Percentiles rank a stretch among this genome's conserved stretches.
These are phyloP conservation scores for Cryptocephalus primarius DNA, from an alignment of 2,888 invertebrate species.

Conservation along the genomic window DNA sequence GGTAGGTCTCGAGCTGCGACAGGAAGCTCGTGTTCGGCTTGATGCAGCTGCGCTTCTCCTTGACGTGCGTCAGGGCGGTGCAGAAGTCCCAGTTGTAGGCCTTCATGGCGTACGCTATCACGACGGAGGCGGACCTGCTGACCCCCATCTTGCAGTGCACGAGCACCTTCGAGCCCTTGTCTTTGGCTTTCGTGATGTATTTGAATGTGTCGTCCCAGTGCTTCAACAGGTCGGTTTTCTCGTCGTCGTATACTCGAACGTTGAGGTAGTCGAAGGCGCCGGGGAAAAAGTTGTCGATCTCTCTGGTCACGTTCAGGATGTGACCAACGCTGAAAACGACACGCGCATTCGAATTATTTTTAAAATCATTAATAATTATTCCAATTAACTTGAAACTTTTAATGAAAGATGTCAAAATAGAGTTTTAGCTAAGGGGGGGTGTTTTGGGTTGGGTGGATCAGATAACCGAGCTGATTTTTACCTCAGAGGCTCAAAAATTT, in stretches of 20 bases:
- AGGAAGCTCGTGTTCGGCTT: conserved; percentile 95
- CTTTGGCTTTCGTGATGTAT: conserved; percentile 87
- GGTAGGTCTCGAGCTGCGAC: conserved; percentile 88
- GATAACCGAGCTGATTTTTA: too few relatives aligned
- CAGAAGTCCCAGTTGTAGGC: conserved; percentile 89
- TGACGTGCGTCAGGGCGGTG: conserved; percentile 81
- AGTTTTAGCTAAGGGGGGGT: too few relatives aligned
- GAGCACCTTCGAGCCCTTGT: conserved; percentile 84
- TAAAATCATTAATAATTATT: background rate
- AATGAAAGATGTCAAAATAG: too few relatives aligned
- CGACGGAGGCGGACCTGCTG: conserved; percentile 94
- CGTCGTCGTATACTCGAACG: conserved; percentile 93
- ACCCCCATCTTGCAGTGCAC: conserved; percentile 99
- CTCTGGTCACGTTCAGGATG: conserved; percentile 94
- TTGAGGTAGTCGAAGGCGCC: conserved; percentile 94
- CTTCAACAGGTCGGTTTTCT: conserved; percentile 89
- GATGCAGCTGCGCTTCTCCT: conserved; percentile 82
- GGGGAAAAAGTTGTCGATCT: conserved; percentile 99
- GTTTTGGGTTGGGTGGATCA: too few relatives aligned
- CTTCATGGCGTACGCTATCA: conserved; percentile 98
- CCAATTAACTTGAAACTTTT: too few relatives aligned
- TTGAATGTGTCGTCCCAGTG: conserved; percentile 97
- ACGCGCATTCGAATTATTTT: conserved; percentile 1
- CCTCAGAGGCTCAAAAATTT: too few relatives aligned
- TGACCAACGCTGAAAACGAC: conserved; percentile 69